Percentiles rank a stretch among this genome's conserved stretches.
phyloP scores from a whole-genome alignment of 2,888 invertebrate species.

The Macrophya alboannulata region DNA sequence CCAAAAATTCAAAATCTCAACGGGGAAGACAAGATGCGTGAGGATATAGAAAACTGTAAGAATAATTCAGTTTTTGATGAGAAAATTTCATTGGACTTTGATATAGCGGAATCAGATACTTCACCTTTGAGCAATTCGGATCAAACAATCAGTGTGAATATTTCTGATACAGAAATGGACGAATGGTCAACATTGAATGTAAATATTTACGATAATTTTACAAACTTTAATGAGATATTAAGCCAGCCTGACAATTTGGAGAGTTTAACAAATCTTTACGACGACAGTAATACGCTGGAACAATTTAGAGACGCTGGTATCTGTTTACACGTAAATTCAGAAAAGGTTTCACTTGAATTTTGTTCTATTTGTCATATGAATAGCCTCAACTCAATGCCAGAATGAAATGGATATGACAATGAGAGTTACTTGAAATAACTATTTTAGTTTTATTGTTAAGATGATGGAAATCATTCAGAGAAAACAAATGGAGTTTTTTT shows the following conservation, averaged over 20 bases:
- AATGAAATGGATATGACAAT: not conserved
- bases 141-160: slow-evolving; percentile 59
- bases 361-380: slow-evolving; percentile 83
- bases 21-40: not conserved
- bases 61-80: slow-evolving; percentile 37
- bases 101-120: not conserved
- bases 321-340: slow-evolving; percentile 83
- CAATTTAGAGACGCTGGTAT: slow-evolving; percentile 80
- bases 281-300: slow-evolving; percentile 63
- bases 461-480: not conserved
- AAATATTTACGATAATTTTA: slow-evolving; percentile 66
- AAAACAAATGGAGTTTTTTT: not conserved
- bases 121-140: slow-evolving; percentile 55
- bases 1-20: not conserved
- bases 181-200: slow-evolving; percentile 67
- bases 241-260: slow-evolving; percentile 62
- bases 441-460: not conserved
- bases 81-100: slow-evolving; percentile 23
- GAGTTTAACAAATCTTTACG: slow-evolving; percentile 60
- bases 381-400: slow-evolving; percentile 64
- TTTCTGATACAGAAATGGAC: slow-evolving; percentile 62
- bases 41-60: slow-evolving; percentile 22
- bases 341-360: slow-evolving; percentile 83
- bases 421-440: not conserved
- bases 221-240: slow-evolving; percentile 64